phyloP scores from a whole-genome alignment of 2,797 vertebrate species.

The Fundulus diaphanus region DNA sequence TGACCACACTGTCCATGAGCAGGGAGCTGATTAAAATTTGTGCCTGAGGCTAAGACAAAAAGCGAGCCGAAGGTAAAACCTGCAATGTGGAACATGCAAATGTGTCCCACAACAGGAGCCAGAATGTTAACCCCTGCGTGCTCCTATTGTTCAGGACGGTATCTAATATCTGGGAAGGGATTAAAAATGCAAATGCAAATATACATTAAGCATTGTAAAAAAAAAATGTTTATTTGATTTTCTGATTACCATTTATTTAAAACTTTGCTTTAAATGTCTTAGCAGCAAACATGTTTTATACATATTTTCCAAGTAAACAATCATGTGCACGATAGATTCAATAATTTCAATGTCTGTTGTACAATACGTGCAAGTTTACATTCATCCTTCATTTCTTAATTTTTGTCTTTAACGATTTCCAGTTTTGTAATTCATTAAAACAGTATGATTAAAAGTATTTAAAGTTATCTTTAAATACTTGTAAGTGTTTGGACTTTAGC shows the following conservation, averaged over 20 bases:
- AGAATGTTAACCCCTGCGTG: slow-evolving; percentile 43
- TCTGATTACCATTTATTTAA: background rate
- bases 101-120: slow-evolving; percentile 15
- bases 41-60: slow-evolving; percentile 25
- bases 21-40: slow-evolving; percentile 10
- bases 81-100: slow-evolving; percentile 63
- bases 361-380: background rate
- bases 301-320: background rate
- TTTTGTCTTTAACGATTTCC: background rate
- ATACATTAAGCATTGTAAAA: background rate
- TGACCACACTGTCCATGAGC: slow-evolving; percentile 35
- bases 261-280: background rate
- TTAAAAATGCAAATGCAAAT: background rate
- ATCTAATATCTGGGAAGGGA: background rate
- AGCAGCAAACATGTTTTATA: background rate
- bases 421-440: background rate
- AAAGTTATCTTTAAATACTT: background rate
- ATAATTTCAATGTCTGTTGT: no score
- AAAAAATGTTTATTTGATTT: background rate
- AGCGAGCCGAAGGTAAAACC: slow-evolving; percentile 40
- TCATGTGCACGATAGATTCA: background rate
- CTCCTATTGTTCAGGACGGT: background rate
- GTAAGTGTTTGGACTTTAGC: no score
- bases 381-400: background rate
- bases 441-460: background rate